Evolutionary conservation across 2,888 invertebrate species (phyloP).

Genomic region (Ptychoptera albimana): DNA sequence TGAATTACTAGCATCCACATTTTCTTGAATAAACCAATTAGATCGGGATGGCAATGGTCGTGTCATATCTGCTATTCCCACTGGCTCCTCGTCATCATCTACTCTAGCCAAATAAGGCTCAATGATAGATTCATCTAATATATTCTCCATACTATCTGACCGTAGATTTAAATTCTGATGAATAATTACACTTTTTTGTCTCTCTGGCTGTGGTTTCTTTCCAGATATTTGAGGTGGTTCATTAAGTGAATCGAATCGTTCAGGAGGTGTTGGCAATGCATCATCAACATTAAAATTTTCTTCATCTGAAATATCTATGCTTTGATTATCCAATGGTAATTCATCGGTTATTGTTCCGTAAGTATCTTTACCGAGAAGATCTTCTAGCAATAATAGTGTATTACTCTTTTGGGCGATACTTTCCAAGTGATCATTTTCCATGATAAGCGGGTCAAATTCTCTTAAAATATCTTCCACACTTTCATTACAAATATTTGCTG

Average conservation of each 20-base stretch:
- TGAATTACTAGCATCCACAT: not conserved
- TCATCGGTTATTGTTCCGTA: conserved; percentile 40
- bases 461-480: conserved; percentile 40
- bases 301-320: conserved; percentile 33
- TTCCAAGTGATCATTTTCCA: conserved; percentile 18
- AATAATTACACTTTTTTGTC: conserved; percentile 15
- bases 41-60: conserved; percentile 13
- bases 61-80: conserved; percentile 4
- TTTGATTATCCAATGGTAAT: conserved; percentile 26
- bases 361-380: conserved; percentile 50
- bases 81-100: conserved; percentile 2
- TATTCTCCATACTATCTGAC: conserved; percentile 23
- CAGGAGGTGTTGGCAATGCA: conserved; percentile 45
- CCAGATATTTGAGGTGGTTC: not conserved
- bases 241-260: conserved; percentile 43
- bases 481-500: not conserved
- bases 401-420: conserved; percentile 32
- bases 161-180: conserved; percentile 25
- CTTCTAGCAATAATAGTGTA: conserved; percentile 45
- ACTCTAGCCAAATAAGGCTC: conserved; percentile 8
- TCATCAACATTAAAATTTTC: conserved; percentile 25
- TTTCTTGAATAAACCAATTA: conserved; percentile 23
- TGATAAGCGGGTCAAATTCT: conserved; percentile 51
- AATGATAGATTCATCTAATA: conserved; percentile 16
- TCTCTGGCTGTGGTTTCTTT: conserved; percentile 17